Base-by-base conservation (phyloP, 2,113 vertebrate genomes). In the Theristicus caerulescens region DNA sequence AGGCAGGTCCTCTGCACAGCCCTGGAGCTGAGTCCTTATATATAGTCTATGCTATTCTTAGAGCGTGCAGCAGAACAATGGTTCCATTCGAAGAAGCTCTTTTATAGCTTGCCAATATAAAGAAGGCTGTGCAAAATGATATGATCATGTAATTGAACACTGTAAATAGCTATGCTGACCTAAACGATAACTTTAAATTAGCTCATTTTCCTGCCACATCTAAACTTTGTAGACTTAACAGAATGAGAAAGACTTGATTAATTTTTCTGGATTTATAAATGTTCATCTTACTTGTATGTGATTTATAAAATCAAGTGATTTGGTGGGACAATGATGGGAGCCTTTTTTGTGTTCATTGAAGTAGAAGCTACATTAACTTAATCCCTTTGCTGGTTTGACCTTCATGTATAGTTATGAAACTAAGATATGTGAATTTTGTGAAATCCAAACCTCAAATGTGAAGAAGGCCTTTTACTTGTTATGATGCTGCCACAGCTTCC, bases 101-200 rank as follows among this genome's bases (percentile, higher is more conserved):
- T 97, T 97, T 90, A 96, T 95, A 95, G 86, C 78, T 93, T 96
- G 96, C 96, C 97, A 97, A 93, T 96, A 69, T 97, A 97, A 97
- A 96, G 97, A 97, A 96, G 94, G 78, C 96, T 97, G 95, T 93
- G 82, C 62, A 57, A 94, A 96, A 97, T 91, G 94, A 96, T 97
- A 97, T 86, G 95, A 90, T 90, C 95, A 15, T 92, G 79, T 96
- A 95, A 96, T 93, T 94, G 94, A 97, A 91, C 78, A 85, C 73
- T 80, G 96, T 96, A 96, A 94, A 96, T 95, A 95, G 95, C 94
- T 94, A 95, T 7, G 1, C 87, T 94, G 71, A 83, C 89, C 94
- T 64, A 82, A 95, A 96, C 4, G 4, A 73, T 72, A 67, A 80
- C 77, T 96, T 94, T 76, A 95, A 91, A 95, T 95, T 96, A 94